Evolutionary conservation across 2,113 vertebrate species (phyloP).

Genomic region (Psephotus haematonotus): DNA sequence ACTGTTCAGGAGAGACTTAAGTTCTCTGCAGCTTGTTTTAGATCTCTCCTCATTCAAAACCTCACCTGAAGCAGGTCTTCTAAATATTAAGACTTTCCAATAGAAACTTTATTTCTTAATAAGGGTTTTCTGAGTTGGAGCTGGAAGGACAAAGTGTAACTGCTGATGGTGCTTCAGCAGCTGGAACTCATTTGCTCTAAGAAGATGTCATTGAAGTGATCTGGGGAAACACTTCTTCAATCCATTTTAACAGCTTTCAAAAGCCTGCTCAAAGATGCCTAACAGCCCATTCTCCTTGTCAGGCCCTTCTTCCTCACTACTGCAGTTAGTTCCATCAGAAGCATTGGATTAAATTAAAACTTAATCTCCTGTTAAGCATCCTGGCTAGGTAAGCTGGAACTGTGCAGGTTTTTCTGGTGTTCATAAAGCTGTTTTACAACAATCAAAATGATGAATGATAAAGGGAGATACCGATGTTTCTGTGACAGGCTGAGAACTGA

Average conservation of each 20-base stretch:
- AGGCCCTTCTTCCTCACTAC: not conserved
- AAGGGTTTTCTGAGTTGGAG: not conserved
- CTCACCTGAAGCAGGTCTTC: not conserved
- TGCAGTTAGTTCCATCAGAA: not conserved
- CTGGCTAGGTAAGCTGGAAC: not conserved
- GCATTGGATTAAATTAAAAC: not conserved
- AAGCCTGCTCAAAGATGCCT: not conserved
- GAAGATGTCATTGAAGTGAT: not conserved
- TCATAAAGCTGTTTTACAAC: not conserved
- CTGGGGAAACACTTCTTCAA: constrained; percentile 4
- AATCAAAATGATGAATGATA: not conserved
- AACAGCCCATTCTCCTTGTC: not conserved
- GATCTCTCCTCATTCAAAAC: not conserved
- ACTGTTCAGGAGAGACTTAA: not conserved
- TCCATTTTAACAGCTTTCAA: not conserved
- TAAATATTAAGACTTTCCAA: not conserved
- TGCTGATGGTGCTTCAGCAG: not conserved
- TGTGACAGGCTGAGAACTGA: not conserved
- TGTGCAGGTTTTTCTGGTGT: not conserved
- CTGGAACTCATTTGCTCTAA: not conserved
- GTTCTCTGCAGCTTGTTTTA: not conserved
- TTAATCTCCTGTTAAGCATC: not conserved
- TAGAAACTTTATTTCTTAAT: not conserved
- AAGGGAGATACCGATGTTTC: not conserved
- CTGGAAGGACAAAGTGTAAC: not conserved